phyloP scores from a whole-genome alignment of 2,888 invertebrate species.

The Drosophila imparisetae region DNA sequence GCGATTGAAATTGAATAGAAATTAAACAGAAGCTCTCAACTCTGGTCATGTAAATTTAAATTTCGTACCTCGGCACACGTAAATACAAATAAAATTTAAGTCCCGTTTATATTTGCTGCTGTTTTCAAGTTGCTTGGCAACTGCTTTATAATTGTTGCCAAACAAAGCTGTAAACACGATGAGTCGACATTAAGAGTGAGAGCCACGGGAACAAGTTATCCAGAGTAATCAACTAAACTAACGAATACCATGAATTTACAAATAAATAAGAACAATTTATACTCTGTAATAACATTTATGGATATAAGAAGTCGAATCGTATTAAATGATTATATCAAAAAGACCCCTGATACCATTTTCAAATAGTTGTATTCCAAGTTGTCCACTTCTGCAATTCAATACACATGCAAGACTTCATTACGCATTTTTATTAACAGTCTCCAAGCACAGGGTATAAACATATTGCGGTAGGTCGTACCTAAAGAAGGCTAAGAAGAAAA shows the following conservation, averaged over 20 bases:
- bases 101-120: slow-evolving; percentile 6
- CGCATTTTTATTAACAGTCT: background rate
- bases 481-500: background rate
- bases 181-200: slow-evolving; percentile 31
- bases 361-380: background rate
- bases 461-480: background rate
- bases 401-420: background rate
- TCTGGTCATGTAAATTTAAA: background rate
- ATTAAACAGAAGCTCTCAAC: background rate
- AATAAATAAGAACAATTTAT: background rate
- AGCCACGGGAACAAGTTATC: background rate
- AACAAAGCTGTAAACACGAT: slow-evolving; percentile 31
- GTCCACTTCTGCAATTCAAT: background rate
- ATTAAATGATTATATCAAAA: background rate
- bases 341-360: background rate
- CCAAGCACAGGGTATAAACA: background rate
- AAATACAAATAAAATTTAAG: background rate
- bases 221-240: background rate
- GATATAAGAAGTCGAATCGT: background rate
- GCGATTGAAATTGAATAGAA: background rate
- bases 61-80: background rate
- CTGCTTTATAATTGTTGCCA: slow-evolving; percentile 9
- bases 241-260: background rate
- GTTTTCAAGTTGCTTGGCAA: slow-evolving; percentile 16
- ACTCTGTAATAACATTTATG: background rate